Evolutionary conservation across 2,888 invertebrate species (phyloP).

Genomic region (Lithosia quadra): DNA sequence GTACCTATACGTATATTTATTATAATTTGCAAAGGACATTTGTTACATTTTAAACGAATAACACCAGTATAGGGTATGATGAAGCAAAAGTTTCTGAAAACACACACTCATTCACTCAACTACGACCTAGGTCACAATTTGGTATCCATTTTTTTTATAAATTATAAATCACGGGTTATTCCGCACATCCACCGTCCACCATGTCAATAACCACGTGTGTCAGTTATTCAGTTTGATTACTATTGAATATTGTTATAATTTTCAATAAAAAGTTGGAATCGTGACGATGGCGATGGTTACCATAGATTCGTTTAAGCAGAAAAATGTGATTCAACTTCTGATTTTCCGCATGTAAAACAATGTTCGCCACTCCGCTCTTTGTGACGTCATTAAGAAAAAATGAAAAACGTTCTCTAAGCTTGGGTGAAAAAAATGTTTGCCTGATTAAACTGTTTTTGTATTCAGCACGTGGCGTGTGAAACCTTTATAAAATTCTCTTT

Average conservation of each 20-base stretch:
- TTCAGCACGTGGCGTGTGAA: constrained; percentile 28
- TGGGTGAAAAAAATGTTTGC: constrained; percentile 19
- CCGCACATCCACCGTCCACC: too few species aligned
- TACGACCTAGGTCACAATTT: too few species aligned
- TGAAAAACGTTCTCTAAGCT: constrained; percentile 13
- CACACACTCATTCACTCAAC: too few species aligned
- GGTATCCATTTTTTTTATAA: too few species aligned
- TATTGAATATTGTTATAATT: too few species aligned
- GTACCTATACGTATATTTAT: neutral
- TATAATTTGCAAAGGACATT: neutral
- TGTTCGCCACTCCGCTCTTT: constrained; percentile 6
- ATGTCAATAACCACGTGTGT: too few species aligned
- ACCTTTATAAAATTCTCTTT: constrained; percentile 18
- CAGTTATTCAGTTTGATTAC: too few species aligned
- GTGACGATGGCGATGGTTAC: neutral
- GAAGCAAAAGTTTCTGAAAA: too few species aligned
- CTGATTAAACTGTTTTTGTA: constrained; percentile 25
- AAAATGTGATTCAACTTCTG: neutral
- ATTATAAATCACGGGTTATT: too few species aligned
- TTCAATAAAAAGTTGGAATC: neutral
- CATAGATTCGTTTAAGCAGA: neutral
- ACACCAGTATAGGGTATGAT: too few species aligned
- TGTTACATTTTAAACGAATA: too few species aligned
- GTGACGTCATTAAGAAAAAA: constrained; percentile 17
- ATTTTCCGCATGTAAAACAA: constrained; percentile 7